A percentile compares a stretch with the other conserved stretches of the same genome.
Evolutionary conservation across 2,888 invertebrate species (phyloP).

Genomic region (Dynastes tityus): DNA sequence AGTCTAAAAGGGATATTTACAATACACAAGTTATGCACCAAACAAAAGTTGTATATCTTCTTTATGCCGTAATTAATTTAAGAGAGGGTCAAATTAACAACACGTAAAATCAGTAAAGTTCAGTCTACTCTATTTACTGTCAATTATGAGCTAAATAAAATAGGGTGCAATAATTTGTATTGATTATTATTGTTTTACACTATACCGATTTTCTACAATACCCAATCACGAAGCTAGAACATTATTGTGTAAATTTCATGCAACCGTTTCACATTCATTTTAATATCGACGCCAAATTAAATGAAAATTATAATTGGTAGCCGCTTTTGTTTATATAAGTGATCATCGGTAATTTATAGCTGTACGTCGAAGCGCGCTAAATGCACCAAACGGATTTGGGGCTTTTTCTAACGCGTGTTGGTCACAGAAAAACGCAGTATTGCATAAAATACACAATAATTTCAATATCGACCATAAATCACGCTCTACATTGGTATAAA

Average conservation of each 20-base stretch:
- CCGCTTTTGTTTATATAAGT: slow-evolving; percentile 9
- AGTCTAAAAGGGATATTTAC: too few species aligned
- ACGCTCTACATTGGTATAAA: background rate
- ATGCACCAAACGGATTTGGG: slow-evolving; percentile 11
- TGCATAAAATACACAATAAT: slow-evolving; percentile 5
- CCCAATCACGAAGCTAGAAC: background rate
- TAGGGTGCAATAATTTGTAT: slow-evolving; percentile 32
- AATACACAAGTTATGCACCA: too few species aligned
- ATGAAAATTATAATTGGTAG: slow-evolving; percentile 44
- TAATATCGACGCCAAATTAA: slow-evolving; percentile 42
- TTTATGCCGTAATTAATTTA: too few species aligned
- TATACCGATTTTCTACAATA: background rate
- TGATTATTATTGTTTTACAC: background rate
- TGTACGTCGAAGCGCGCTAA: background rate
- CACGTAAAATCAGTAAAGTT: background rate
- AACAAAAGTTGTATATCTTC: too few species aligned
- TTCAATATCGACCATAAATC: slow-evolving; percentile 1
- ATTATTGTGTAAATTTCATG: slow-evolving; percentile 42
- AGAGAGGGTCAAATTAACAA: too few species aligned
- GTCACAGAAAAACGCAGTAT: background rate
- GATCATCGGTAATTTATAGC: slow-evolving; percentile 22
- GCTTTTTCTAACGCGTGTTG: background rate
- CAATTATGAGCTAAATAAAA: background rate
- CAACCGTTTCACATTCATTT: slow-evolving; percentile 42
- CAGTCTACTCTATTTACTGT: background rate